These are phyloP conservation scores for Chrysolophus pictus DNA, from an alignment of 2,797 vertebrate species.

Conservation along the genomic window DNA sequence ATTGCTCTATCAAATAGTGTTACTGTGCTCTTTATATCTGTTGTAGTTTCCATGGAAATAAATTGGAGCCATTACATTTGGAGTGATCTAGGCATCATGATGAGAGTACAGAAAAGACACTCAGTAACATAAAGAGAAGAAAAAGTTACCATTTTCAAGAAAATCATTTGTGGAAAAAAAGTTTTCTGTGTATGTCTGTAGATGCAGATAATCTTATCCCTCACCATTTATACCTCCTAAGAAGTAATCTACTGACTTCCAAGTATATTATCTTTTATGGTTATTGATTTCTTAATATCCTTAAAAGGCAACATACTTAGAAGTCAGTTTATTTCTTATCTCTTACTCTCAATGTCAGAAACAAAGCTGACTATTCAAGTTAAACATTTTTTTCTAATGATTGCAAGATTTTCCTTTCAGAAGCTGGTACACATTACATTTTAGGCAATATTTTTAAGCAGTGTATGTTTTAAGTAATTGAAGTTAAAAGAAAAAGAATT, in stretches of 20 bases:
- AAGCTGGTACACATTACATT: neutral
- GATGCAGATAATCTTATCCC: conserved; percentile 2
- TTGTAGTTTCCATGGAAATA: no score
- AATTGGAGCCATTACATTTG: no score
- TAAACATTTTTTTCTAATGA: neutral
- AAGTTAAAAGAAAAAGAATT: neutral
- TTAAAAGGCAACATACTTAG: neutral
- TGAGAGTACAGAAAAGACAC: neutral
- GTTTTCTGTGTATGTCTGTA: neutral
- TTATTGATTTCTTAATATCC: neutral
- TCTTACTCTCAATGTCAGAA: neutral
- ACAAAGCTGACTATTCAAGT: neutral
- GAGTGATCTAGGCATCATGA: neutral
- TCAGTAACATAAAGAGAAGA: neutral
- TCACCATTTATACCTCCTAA: neutral
- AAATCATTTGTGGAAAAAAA: neutral
- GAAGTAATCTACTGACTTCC: neutral
- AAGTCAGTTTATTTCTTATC: neutral
- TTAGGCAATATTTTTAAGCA: neutral
- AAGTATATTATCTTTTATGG: no score
- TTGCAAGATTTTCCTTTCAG: neutral
- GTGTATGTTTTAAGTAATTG: neutral
- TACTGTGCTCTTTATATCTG: no score
- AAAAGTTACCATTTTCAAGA: neutral
- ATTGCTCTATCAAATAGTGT: no score